Evolutionary conservation across 1,140 invertebrate species (phyloP).

Genomic region (Diachasma alloeum): DNA sequence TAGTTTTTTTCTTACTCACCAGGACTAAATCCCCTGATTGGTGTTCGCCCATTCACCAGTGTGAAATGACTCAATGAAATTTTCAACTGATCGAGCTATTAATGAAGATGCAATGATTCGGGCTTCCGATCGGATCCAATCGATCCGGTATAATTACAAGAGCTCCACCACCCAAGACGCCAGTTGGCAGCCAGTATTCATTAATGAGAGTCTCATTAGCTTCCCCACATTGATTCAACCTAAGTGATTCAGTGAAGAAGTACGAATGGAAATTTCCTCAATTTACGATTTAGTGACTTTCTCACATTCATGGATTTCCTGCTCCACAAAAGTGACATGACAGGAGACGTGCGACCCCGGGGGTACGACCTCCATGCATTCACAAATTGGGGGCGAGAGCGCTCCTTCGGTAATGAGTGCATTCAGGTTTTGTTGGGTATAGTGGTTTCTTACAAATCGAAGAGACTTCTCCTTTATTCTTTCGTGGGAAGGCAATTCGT

Average conservation of each 20-base stretch:
- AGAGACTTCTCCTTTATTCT: background rate
- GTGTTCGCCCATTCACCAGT: background rate
- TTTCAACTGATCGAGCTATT: slow-evolving; percentile 37
- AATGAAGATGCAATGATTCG: slow-evolving; percentile 36
- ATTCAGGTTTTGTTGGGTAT: slow-evolving; percentile 8
- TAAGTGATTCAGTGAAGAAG: background rate
- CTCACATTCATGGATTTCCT: slow-evolving; percentile 21
- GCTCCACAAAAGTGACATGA: slow-evolving; percentile 35
- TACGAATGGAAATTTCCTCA: no score
- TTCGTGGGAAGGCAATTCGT: slow-evolving; percentile 22
- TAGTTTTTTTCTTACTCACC: no score
- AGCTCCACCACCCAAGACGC: slow-evolving; percentile 42
- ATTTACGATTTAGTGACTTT: background rate
- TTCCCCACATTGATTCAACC: background rate
- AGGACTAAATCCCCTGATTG: no score
- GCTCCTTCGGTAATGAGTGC: slow-evolving; percentile 33
- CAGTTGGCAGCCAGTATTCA: background rate
- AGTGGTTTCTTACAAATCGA: background rate
- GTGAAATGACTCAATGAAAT: background rate
- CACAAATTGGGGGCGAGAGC: slow-evolving; percentile 37
- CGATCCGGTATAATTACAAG: slow-evolving; percentile 38
- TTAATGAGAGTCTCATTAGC: slow-evolving; percentile 4
- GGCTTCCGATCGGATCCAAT: slow-evolving; percentile 19
- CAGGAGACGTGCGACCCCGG: slow-evolving; percentile 37
- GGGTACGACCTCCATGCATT: slow-evolving; percentile 37